Conservation (phyloP, 2,888 invertebrate genomes). For the Choreutis nemorana region DNA sequence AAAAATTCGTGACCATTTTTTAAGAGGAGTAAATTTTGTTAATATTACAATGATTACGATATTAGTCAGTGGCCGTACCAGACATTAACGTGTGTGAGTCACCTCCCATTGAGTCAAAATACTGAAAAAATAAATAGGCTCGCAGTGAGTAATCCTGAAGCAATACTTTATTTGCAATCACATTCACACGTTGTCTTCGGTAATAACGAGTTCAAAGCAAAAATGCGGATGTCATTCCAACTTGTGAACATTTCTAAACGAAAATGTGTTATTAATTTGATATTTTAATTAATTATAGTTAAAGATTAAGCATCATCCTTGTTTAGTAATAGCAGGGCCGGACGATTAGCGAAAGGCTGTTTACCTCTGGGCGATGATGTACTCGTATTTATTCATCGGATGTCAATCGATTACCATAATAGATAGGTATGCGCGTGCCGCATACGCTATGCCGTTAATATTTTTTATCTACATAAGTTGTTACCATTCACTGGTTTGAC, state of each 20-base stretch:
- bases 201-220: too few species aligned
- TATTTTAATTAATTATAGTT: too few species aligned
- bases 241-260: too few species aligned
- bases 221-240: too few species aligned
- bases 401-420: conserved; percentile 64
- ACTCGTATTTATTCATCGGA: conserved; percentile 65
- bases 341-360: conserved; percentile 66
- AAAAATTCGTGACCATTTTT: conserved; percentile 3
- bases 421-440: conserved; percentile 56
- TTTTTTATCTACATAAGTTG: too few species aligned
- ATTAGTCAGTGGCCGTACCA: conserved; percentile 37
- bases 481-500: background rate
- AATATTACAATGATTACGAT: conserved; percentile 20
- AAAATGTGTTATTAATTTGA: too few species aligned
- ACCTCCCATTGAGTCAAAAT: conserved; percentile 48
- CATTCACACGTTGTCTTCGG: too few species aligned
- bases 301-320: too few species aligned
- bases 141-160: conserved; percentile 34
- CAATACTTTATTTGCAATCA: too few species aligned
- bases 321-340: too few species aligned
- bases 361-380: conserved; percentile 50
- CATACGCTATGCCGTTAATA: conserved; percentile 36
- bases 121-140: conserved; percentile 35
- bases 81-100: conserved; percentile 44
- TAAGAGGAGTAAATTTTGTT: conserved; percentile 6